Evolutionary conservation across 2,888 invertebrate species (phyloP).

Genomic region (Hypercompe scribonia): DNA sequence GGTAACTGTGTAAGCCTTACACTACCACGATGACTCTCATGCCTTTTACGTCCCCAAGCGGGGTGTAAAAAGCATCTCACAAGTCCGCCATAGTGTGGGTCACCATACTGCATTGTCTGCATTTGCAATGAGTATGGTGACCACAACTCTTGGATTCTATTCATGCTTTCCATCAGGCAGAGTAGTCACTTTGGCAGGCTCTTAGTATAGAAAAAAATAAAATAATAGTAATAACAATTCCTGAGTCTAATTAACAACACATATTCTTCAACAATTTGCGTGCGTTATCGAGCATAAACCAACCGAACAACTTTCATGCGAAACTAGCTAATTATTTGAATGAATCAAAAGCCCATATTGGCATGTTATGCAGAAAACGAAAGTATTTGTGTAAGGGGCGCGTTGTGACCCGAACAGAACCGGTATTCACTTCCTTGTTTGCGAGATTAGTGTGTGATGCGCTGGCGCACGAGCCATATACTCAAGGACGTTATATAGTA

Average conservation of each 20-base stretch:
- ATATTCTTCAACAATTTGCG: slow-evolving; percentile 4
- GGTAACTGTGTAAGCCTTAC: too few species aligned
- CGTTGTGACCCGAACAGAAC: slow-evolving; percentile 10
- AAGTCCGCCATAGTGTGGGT: too few species aligned
- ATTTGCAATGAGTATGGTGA: too few species aligned
- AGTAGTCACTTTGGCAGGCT: too few species aligned
- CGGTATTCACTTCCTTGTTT: slow-evolving; percentile 19
- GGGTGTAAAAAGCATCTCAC: too few species aligned
- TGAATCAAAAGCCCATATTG: slow-evolving; percentile 14
- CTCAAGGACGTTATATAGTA: not conserved
- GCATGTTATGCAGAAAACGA: slow-evolving; percentile 10
- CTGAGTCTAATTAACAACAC: not conserved
- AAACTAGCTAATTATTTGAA: slow-evolving; percentile 14
- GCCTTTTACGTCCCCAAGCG: too few species aligned
- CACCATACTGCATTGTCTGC: too few species aligned
- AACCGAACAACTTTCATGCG: slow-evolving; percentile 18
- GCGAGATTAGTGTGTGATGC: not conserved
- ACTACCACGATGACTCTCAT: too few species aligned
- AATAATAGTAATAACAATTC: too few species aligned
- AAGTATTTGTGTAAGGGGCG: slow-evolving; percentile 22
- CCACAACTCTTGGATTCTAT: too few species aligned
- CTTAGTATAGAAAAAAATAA: too few species aligned
- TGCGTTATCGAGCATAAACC: slow-evolving; percentile 4
- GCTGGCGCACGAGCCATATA: not conserved
- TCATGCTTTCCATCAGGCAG: too few species aligned